phyloP scores from a whole-genome alignment of 2,797 vertebrate genomes.

The Schizopygopsis pylzovi region DNA sequence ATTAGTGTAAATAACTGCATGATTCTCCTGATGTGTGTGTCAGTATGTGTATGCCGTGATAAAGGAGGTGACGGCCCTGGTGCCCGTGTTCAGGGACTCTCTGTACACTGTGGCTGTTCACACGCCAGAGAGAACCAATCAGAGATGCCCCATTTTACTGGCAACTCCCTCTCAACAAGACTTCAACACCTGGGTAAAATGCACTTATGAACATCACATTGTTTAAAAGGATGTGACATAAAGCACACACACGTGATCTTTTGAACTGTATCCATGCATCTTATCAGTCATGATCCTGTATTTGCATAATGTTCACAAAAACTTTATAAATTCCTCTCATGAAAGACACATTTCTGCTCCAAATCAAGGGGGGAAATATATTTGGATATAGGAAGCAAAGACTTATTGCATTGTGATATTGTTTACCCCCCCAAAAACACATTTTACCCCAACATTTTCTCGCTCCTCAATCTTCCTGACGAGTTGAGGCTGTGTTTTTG shows the following conservation, averaged over 20 bases:
- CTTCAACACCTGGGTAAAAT: conserved; percentile 90
- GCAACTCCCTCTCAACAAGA: conserved; percentile 88
- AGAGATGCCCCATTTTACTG: conserved; percentile 91
- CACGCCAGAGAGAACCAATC: conserved; percentile 87
- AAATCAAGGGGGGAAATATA: neutral
- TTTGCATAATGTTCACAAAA: neutral
- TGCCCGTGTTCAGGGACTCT: conserved; percentile 88
- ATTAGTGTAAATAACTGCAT: neutral
- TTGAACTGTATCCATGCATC: neutral
- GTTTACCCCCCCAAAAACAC: neutral
- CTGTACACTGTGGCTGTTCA: conserved; percentile 91
- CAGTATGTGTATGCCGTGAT: conserved; percentile 92
- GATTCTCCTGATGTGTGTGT: conserved; percentile 9
- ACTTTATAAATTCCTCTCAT: neutral
- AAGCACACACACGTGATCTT: neutral
- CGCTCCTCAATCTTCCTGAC: neutral
- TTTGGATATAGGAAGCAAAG: neutral
- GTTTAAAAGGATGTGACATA: neutral
- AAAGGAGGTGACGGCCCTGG: conserved; percentile 91
- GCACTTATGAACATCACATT: neutral
- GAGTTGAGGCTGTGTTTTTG: neutral
- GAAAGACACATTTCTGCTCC: neutral
- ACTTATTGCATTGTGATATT: neutral
- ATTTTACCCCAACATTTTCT: neutral
- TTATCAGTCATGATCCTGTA: neutral